Base-by-base conservation (phyloP, 2,888 invertebrate genomes). In the Lycophotia porphyrea region DNA sequence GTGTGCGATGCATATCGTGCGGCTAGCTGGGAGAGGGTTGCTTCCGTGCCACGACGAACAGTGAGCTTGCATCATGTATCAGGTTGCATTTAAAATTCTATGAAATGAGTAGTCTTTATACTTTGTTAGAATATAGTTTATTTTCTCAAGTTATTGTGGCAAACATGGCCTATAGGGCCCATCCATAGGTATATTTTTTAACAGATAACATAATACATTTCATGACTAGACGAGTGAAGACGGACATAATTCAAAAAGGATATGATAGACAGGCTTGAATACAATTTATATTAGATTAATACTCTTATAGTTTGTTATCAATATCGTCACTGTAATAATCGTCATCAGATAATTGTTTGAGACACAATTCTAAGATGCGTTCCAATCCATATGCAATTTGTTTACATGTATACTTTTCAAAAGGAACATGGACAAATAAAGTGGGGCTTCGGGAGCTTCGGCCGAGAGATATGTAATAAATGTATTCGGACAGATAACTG, bases 371-470 rank as follows among this genome's bases (percentile, higher is more conserved):
- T 18, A 86, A 47, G 39, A 84, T 72, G 44, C 81, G 77, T 36
- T 86, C 84, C n/a, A 84, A 49, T 34, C 84, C 86, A 13, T 21
- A 90, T 0, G 98, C 97, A 15, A 97, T 94, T 89, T 97, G 95
- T 52, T 96, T 88, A 0, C 97, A 96, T 1, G 97, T 86, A 9
- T 74, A 97, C 97, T 0, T 24, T 0, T 18, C 3, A 3, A 27
- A 21, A 15, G 99, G 98, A 5, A 99, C 98, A 92, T 99, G 98
- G 31, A 98, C 96, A 92, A 99, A 98, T 24, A 98, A 9, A 18
- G 74, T 55, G 15, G n/a, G n/a, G 11, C 21, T 34, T 42, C 31
- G 31, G 15, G 93, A 3, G 97, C 97, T n/a, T 68, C 27, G 1
- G n/a, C 13, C 13, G 13, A 27, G 52, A 55, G 52, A 55, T 27